Evolutionary conservation across 2,888 invertebrate species (phyloP), one percentile per base, ranked within the genome.

Genomic region (Nomada fucata): DNA sequence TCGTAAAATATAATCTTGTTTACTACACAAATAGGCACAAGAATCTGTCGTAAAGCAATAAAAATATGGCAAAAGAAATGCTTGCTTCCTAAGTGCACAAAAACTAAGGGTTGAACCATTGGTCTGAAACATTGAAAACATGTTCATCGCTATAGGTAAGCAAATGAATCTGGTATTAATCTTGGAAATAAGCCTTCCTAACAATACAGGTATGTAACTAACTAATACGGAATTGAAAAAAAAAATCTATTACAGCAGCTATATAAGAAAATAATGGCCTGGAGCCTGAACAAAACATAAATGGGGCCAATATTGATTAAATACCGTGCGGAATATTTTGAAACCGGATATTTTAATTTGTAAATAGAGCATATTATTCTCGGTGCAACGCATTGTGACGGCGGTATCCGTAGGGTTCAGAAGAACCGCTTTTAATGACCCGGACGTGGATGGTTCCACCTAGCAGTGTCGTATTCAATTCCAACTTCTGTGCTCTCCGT

Each of bases 301-400:
- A 72, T 80, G 63, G 86, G 85, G 90, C 88, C 88, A 92, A 92
- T 92, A 92, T 92, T 91, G 91, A 90, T 90, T 85, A 90, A 90
- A 90, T 88, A 90, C 69, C 72, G 79, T 85, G 82, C 86, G 91
- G 90, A 90, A 89, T 92, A 92, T 91, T 92, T 90, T 91, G 91
- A 92, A 92, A 92, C 91, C 78, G 72, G 91, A 92, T 90, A 88
- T 88, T 91, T 91, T 91, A 91, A 92, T 92, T 92, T 86, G 90
- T 92, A 92, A 92, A 92, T 91, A 92, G 89, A 90, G 88, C 69
- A 89, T 89, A 91, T 91, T 91, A 91, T 91, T 91, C 86, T 87
- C 87, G 89, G 86, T 87, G 86, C 77, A 75, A 63, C 36, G 78
- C 70, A 88, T 87, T 89, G 88, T 88, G 80, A 72, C 20, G 80